Conservation (phyloP, 2,113 vertebrate species). For the Haliaeetus leucogaster region DNA sequence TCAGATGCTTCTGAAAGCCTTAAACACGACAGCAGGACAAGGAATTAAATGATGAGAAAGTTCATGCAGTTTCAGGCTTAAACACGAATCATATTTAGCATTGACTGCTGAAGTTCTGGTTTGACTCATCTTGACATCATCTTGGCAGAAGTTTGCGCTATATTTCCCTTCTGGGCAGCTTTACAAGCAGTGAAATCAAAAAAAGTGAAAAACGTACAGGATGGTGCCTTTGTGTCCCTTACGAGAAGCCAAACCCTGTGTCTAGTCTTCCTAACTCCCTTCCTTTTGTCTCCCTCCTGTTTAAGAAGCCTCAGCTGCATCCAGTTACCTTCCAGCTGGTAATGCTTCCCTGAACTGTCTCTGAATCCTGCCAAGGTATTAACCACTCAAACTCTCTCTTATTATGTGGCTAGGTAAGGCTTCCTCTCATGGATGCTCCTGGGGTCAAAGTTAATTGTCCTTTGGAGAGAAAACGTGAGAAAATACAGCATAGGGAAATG, state of each 20-base stretch:
- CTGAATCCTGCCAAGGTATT: not conserved
- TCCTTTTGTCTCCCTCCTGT: not conserved
- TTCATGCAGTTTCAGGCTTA: not conserved
- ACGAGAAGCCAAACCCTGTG: not conserved
- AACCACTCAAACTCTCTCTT: not conserved
- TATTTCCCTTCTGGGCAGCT: constrained; percentile 31
- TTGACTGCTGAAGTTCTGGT: constrained; percentile 24
- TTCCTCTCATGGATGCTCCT: not conserved
- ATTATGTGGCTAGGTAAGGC: not conserved
- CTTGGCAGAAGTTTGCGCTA: constrained; percentile 25
- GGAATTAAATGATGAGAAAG: not conserved
- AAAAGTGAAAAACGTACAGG: constrained; percentile 11
- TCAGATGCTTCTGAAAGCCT: constrained; percentile 9
- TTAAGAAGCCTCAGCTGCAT: not conserved
- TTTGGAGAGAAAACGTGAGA: not conserved
- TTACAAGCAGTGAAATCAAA: not conserved
- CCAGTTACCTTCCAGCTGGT: constrained; percentile 1
- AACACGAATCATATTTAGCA: not conserved
- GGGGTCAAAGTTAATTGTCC: not conserved
- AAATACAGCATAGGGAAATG: not conserved
- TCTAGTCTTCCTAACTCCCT: not conserved
- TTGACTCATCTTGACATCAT: constrained; percentile 49
- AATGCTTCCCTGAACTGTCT: not conserved
- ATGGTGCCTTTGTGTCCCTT: constrained; percentile 35
- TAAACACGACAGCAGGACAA: not conserved